Evolutionary conservation across 1,140 invertebrate genomes (phyloP).

Genomic region (Papilio polyxenes): DNA sequence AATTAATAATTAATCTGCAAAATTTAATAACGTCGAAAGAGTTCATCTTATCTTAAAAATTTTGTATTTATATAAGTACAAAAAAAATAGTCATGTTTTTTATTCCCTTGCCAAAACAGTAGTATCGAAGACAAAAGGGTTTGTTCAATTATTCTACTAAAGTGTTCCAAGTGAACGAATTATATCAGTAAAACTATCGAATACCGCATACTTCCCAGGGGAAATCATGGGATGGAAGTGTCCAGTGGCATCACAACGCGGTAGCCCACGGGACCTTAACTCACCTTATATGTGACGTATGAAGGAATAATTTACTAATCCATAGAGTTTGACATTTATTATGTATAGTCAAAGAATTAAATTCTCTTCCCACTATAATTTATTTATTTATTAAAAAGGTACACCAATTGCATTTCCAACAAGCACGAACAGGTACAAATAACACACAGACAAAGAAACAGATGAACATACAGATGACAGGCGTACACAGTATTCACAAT

Average conservation of each 20-base stretch:
- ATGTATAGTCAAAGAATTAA: neutral
- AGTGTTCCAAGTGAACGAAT: neutral
- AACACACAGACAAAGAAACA: too few species aligned
- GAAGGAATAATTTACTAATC: neutral
- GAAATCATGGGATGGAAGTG: conserved; percentile 30
- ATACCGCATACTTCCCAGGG: neutral
- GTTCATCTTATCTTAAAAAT: too few species aligned
- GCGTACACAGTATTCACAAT: too few species aligned
- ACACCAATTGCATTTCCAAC: too few species aligned
- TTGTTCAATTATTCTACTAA: neutral
- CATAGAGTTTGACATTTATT: neutral
- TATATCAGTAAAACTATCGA: neutral
- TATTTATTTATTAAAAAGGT: too few species aligned
- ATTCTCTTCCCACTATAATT: too few species aligned
- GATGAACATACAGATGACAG: too few species aligned
- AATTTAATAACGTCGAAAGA: too few species aligned
- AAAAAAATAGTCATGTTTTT: too few species aligned
- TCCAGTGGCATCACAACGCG: neutral
- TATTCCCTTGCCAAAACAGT: neutral
- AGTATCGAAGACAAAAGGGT: neutral
- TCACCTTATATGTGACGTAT: neutral
- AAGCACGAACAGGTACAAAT: too few species aligned
- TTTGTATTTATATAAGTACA: too few species aligned
- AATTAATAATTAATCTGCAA: too few species aligned
- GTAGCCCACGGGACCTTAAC: neutral